Base-by-base conservation (phyloP, 2,797 vertebrate genomes). In the Microtus californicus region DNA sequence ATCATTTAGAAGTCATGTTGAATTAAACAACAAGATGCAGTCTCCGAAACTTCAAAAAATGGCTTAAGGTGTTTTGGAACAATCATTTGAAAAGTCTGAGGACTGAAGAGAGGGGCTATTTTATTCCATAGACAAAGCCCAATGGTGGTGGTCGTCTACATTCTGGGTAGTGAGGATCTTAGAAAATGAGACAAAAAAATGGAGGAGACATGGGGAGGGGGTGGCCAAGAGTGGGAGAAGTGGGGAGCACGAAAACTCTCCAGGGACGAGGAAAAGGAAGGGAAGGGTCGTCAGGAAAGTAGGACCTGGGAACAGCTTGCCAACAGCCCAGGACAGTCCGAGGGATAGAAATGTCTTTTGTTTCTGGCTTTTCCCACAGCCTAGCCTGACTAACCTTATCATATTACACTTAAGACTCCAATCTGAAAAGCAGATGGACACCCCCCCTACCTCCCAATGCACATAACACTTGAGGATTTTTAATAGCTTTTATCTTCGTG, bases 21-120 rank as follows among this genome's bases (percentile, higher is more conserved):
- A 83, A 74, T 89, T 63, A 54, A 76, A 40, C 43, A 34, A n/a
- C 21, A 27, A 29, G n/a, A 61, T 9, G 4, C 5, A 23, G 74
- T n/a, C 27, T 37, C 69, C 23, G 19, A 29, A 31, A 27, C 43
- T 59, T 76, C n/a, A 65, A 82, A 82, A 82, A 86, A 65, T 61
- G 81, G 19, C 37, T 76, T 51, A 76, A 31, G 21, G 78, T 82
- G 51, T 69, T 95, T 90, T 37, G 14, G 40, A 51, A 81, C 85
- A 90, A 45, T 48, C 63, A 56, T 85, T 65, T 82, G 51, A 37
- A 34, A 61, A 86, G 40, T 25, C 80, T 92, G 69, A 87, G 73
- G 67, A 77, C 61, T 76, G 5, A 87, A 63, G 40, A 19, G 76
- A 61, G 87, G 19, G 17, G 23, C 67, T 59, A 10, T 61, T 87